phyloP scores from a whole-genome alignment of 2,113 vertebrate species.

The Pionites leucogaster region DNA sequence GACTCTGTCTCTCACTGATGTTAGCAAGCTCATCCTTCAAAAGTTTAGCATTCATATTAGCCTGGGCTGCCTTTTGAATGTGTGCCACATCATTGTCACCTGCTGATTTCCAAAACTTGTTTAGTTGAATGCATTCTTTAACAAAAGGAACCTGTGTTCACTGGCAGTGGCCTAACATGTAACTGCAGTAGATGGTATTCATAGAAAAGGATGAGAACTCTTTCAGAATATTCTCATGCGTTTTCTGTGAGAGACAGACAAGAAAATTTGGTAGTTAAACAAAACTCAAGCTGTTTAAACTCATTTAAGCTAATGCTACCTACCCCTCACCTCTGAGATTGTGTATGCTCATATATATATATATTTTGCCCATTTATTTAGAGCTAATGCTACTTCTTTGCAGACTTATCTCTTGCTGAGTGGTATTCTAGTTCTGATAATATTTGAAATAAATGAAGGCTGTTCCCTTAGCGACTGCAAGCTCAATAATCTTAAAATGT shows the following conservation, averaged over 20 bases:
- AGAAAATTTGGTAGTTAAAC: background rate
- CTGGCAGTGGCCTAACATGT: background rate
- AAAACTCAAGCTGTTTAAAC: background rate
- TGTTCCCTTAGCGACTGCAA: constrained; percentile 47
- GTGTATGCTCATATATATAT: background rate
- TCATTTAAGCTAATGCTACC: background rate
- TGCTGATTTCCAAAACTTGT: background rate
- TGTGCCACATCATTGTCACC: background rate
- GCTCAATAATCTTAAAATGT: background rate
- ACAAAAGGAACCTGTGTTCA: background rate
- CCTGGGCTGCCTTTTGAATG: background rate
- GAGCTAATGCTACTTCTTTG: background rate
- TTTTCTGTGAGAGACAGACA: background rate
- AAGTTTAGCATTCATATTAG: background rate
- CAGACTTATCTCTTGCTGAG: background rate
- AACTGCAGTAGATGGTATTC: background rate
- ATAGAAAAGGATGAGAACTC: background rate
- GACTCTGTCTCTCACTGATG: background rate
- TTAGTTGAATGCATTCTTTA: background rate
- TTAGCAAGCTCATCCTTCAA: background rate
- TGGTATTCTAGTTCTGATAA: background rate
- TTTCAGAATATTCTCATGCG: background rate
- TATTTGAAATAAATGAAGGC: constrained; percentile 7
- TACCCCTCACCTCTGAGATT: background rate
- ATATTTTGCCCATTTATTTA: background rate